Percentiles rank a stretch among this genome's conserved stretches.
Conservation (phyloP, 2,888 invertebrate genomes). For the Ramazzottius varieornatus region DNA sequence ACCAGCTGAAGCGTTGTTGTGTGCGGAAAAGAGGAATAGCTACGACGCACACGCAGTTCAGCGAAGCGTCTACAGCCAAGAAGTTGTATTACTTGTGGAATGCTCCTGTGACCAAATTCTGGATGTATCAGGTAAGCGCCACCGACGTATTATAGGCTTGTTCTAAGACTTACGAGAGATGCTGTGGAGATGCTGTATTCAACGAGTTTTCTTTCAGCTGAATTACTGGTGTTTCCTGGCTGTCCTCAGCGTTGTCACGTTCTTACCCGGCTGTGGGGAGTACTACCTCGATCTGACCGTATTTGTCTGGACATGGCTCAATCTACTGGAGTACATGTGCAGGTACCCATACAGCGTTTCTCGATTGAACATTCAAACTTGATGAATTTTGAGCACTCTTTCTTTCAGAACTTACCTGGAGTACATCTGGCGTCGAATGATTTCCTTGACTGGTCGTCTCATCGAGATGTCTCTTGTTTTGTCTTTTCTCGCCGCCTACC, state of each 20-base stretch:
- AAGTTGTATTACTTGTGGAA: background rate
- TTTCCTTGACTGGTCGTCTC: background rate
- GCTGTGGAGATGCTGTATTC: no score
- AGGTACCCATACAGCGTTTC: no score
- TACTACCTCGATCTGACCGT: conserved; percentile 19
- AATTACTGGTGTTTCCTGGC: conserved; percentile 11
- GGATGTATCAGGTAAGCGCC: background rate
- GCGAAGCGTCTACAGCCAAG: background rate
- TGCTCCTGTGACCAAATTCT: background rate
- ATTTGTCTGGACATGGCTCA: conserved; percentile 17
- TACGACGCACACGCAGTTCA: background rate
- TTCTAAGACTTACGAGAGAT: no score
- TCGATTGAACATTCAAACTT: no score
- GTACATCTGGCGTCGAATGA: background rate
- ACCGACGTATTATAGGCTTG: no score
- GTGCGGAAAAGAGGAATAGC: background rate
- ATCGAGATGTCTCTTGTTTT: background rate
- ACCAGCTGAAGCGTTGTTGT: background rate
- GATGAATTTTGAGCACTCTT: no score
- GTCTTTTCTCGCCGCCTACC: background rate
- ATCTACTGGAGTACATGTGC: conserved; percentile 9
- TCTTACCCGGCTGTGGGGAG: conserved; percentile 23
- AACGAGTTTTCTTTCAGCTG: conserved; percentile 10
- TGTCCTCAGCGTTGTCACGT: conserved; percentile 12
- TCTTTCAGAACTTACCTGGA: background rate